These are phyloP conservation scores for Pangasius mekongensis DNA, from an alignment of 2,797 vertebrate genomes.

Conservation along the genomic window DNA sequence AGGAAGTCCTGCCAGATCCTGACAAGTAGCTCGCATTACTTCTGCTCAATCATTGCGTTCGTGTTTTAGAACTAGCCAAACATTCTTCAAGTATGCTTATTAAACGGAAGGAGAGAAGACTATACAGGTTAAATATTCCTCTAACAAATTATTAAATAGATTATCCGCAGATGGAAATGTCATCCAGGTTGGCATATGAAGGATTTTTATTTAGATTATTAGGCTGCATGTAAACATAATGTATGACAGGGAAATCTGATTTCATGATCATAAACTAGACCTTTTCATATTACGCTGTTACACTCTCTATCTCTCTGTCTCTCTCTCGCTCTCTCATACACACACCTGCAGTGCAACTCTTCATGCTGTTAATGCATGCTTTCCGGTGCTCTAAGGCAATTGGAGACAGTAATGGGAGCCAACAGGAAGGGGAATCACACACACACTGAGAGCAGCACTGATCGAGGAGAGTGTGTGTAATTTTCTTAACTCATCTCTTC, in stretches of 20 bases:
- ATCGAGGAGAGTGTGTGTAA: slow-evolving; percentile 41
- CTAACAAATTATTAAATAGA: background rate
- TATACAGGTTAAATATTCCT: background rate
- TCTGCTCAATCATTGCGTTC: background rate
- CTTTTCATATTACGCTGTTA: background rate
- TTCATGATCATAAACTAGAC: background rate
- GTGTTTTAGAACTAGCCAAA: background rate
- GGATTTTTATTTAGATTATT: background rate
- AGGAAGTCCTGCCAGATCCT: background rate
- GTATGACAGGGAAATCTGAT: background rate
- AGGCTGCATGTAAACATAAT: background rate
- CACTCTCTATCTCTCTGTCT: background rate
- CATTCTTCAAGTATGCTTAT: background rate
- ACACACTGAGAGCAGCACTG: background rate
- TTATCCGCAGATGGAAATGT: background rate
- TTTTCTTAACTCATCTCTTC: slow-evolving; percentile 49
- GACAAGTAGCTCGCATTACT: background rate
- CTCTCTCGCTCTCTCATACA: background rate
- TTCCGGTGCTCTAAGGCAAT: slow-evolving; percentile 14
- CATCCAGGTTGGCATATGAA: background rate
- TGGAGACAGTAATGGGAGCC: background rate
- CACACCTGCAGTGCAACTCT: slow-evolving; percentile 13
- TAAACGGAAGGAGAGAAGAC: background rate
- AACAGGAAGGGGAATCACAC: slow-evolving; percentile 9
- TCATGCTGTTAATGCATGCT: slow-evolving; percentile 8